Evolutionary conservation across 2,888 invertebrate genomes (phyloP).

Genomic region (Epirrhoe tristata): DNA sequence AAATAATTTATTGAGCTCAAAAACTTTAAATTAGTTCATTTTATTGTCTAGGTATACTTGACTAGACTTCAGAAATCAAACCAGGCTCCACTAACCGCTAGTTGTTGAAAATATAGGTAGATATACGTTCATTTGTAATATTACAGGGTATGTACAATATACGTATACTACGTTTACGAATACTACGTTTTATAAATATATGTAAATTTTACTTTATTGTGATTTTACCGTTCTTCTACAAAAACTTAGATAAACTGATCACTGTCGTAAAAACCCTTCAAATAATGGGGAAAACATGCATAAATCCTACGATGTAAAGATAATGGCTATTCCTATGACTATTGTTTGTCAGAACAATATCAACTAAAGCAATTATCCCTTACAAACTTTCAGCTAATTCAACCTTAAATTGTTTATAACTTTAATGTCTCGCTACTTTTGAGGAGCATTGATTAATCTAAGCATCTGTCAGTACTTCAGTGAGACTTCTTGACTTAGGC

Average conservation of each 20-base stretch:
- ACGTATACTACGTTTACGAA: no score
- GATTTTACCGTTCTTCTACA: no score
- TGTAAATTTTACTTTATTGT: no score
- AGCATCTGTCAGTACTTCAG: constrained; percentile 4
- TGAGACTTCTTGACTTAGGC: background rate
- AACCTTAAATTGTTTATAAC: constrained; percentile 48
- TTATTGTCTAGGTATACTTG: background rate
- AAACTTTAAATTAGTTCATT: background rate
- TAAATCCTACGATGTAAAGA: constrained; percentile 27
- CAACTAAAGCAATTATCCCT: constrained; percentile 52
- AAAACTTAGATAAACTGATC: no score
- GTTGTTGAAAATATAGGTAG: no score
- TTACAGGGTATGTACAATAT: no score
- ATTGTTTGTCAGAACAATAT: constrained; percentile 47
- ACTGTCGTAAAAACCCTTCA: background rate
- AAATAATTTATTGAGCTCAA: background rate
- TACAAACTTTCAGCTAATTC: constrained; percentile 46
- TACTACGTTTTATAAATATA: no score
- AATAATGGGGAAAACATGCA: constrained; percentile 19
- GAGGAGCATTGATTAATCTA: constrained; percentile 36
- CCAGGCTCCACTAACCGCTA: no score
- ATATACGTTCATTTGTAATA: no score
- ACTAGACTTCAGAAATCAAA: no score
- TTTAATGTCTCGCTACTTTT: constrained; percentile 40
- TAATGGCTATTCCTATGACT: constrained; percentile 24